phyloP scores from a whole-genome alignment of 2,113 vertebrate genomes.

The Nothobranchius furzeri region DNA sequence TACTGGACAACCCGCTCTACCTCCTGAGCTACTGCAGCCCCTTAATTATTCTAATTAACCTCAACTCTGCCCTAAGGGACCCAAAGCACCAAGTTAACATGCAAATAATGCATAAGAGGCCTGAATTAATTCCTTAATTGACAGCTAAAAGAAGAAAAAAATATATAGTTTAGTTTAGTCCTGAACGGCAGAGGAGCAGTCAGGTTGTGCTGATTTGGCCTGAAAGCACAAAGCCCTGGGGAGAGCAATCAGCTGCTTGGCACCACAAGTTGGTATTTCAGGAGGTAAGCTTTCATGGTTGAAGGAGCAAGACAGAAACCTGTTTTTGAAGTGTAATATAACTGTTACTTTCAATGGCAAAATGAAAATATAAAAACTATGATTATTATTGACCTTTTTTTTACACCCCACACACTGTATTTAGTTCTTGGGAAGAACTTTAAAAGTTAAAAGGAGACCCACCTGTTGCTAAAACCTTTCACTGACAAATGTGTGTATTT shows the following conservation, averaged over 20 bases:
- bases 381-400: too few relatives aligned
- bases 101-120: constrained; percentile 41
- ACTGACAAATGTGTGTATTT: too few relatives aligned
- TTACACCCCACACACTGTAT: too few relatives aligned
- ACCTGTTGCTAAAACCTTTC: too few relatives aligned
- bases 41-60: constrained; percentile 16
- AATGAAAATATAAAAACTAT: too few relatives aligned
- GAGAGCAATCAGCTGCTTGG: constrained; percentile 36
- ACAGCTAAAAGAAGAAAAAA: constrained; percentile 25
- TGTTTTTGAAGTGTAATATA: neutral
- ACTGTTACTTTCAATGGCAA: too few relatives aligned
- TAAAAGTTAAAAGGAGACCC: too few relatives aligned
- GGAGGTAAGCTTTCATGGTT: neutral
- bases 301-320: constrained; percentile 5
- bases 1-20: too few relatives aligned
- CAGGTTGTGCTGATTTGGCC: constrained; percentile 17
- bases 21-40: neutral
- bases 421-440: too few relatives aligned
- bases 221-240: constrained; percentile 25
- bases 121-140: constrained; percentile 36
- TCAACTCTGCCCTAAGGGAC: constrained; percentile 15
- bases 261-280: constrained; percentile 21
- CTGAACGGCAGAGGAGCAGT: constrained; percentile 28
- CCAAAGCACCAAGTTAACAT: constrained; percentile 40
- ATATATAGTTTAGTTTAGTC: neutral